Evolutionary conservation across 2,113 vertebrate genomes (phyloP).

Genomic region (Blennius ocellaris): DNA sequence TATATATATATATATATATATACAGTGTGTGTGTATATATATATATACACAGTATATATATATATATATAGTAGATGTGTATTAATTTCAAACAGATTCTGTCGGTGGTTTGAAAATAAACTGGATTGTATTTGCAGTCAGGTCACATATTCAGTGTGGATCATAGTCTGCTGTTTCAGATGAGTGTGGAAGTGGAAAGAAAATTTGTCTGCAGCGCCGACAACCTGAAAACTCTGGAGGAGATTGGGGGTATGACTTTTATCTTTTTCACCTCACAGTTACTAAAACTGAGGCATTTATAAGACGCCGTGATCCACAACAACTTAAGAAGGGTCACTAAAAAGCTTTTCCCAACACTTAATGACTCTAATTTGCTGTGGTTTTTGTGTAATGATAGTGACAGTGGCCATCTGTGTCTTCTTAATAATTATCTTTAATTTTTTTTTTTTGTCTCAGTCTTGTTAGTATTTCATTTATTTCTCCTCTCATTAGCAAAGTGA

Average conservation of each 20-base stretch:
- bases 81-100: not conserved
- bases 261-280: slow-evolving; percentile 9
- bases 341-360: slow-evolving; percentile 20
- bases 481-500: no score
- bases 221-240: slow-evolving; percentile 71
- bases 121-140: not conserved
- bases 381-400: slow-evolving; percentile 27
- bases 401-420: slow-evolving; percentile 32
- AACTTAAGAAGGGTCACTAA: slow-evolving; percentile 17
- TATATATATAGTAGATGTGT: not conserved
- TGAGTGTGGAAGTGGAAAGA: slow-evolving; percentile 85
- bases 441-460: slow-evolving; percentile 20
- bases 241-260: slow-evolving; percentile 76
- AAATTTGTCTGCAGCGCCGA: slow-evolving; percentile 81
- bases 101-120: not conserved
- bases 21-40: no score
- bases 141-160: not conserved
- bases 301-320: slow-evolving; percentile 14
- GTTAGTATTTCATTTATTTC: not conserved
- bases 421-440: slow-evolving; percentile 40
- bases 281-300: slow-evolving; percentile 13
- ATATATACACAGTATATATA: not conserved
- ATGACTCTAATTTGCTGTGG: slow-evolving; percentile 27
- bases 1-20: no score
- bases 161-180: slow-evolving; percentile 63